A percentile compares a stretch with the other conserved stretches of the same genome.
These are phyloP conservation scores for Coremacera marginata DNA, from an alignment of 2,888 invertebrate species.

Conservation along the genomic window DNA sequence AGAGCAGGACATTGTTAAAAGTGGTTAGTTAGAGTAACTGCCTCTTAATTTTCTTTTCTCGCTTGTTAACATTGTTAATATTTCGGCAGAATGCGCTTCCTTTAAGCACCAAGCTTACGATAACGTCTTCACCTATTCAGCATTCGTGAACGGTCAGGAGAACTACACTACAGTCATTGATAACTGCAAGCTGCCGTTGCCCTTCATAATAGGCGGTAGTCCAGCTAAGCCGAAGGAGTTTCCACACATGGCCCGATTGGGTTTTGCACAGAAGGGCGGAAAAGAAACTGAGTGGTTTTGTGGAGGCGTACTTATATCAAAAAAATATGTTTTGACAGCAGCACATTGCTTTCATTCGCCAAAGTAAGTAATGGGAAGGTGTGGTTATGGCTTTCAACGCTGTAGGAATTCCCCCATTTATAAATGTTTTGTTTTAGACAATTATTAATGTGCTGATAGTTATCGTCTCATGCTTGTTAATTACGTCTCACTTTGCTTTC, in stretches of 20 bases:
- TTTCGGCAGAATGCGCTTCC: slow-evolving; percentile 49
- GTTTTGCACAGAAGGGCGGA: slow-evolving; percentile 40
- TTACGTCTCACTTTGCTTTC: no score
- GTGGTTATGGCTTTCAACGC: no score
- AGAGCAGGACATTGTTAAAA: no score
- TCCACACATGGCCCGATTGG: slow-evolving; percentile 61
- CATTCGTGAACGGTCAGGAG: slow-evolving; percentile 51
- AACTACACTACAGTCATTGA: slow-evolving; percentile 51
- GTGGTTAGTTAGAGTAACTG: no score
- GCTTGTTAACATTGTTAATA: no score
- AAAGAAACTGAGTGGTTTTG: slow-evolving; percentile 61
- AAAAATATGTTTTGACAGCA: slow-evolving; percentile 70
- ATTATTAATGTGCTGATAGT: no score
- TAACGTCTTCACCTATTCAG: slow-evolving; percentile 51
- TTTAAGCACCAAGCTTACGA: slow-evolving; percentile 56
- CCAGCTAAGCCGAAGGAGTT: slow-evolving; percentile 62
- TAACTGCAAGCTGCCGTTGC: slow-evolving; percentile 50
- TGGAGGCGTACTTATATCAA: slow-evolving; percentile 59
- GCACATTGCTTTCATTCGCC: slow-evolving; percentile 70
- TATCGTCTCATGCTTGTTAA: no score
- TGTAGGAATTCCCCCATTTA: no score
- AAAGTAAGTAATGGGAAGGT: slow-evolving; percentile 44
- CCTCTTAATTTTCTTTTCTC: no score
- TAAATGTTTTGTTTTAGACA: no score
- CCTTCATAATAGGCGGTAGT: slow-evolving; percentile 68